Base-by-base conservation (phyloP, 2,888 invertebrate genomes). In the Watsonalla cultraria region DNA sequence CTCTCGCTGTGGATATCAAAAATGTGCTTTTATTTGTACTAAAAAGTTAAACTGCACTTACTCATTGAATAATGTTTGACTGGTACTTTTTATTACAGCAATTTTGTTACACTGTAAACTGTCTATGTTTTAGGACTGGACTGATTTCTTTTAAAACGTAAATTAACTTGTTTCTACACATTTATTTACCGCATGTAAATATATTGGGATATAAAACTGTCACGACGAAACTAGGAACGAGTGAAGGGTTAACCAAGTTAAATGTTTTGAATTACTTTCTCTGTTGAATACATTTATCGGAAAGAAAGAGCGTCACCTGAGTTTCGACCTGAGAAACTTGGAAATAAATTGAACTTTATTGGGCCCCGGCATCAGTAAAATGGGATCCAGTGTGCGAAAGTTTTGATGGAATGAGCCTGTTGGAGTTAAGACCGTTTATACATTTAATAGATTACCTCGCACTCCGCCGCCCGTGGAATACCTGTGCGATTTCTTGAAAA, bases 371-470 rank as follows among this genome's bases (percentile, higher is more conserved):
- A 57, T 59, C 58, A 70, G 62, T 61, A 59, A 66, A 72, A 70
- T 67, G 61, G 64, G 62, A 59, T 66, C 48, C 58, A 60, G 47
- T 66, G 60, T 56, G 59, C 59, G 69, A 42, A 76, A 72, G 61
- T 75, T 75, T 70, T 65, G 70, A 69, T 74, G 62, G 66, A 64
- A 69, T 65, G 62, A 54, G 64, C 68, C 66, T 65, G 60, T 56
- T 55, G 48, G 67, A 67, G 59, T 71, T 72, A 55, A 45, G 55
- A 58, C 58, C 54, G 55, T 61, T 60, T 62, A 55, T 54, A 59
- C 66, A 64, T 61, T 8, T 49, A 39, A 49, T 49, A 49, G 37
- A 49, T 39, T 49, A 39, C 13, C 14, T 8, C 48, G 8, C 13
- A 35, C 13, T 15, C 7, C 13, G 6, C 14, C 46, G n/a, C 11